Percentiles rank a stretch among this genome's conserved stretches.
Conservation (phyloP, 2,797 vertebrate species). For the Onychomys arenicola region DNA sequence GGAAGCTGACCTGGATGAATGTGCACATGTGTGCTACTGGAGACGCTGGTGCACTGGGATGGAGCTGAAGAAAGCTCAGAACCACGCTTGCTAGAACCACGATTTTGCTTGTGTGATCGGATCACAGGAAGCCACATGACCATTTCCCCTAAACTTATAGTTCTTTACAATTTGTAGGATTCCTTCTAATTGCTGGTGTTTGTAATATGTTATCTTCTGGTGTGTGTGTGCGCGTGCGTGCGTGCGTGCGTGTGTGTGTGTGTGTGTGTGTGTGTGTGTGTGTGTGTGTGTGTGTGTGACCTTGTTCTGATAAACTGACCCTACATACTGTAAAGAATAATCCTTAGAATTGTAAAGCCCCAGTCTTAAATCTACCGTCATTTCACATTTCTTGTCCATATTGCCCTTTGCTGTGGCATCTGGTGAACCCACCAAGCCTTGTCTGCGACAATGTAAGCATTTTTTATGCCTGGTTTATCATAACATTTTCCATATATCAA, state of each 20-base stretch:
- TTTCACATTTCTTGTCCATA: background rate
- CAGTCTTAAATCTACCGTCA: background rate
- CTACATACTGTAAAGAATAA: background rate
- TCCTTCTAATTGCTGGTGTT: background rate
- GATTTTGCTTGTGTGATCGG: background rate
- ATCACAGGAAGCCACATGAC: background rate
- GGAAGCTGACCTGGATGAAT: background rate
- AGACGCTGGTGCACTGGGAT: background rate
- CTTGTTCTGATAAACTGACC: background rate
- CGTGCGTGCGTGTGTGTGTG: background rate
- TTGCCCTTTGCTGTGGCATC: background rate
- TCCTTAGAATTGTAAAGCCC: background rate
- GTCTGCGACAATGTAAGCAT: background rate
- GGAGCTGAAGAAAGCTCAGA: background rate
- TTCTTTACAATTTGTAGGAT: background rate
- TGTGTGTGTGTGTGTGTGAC: background rate
- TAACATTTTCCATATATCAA: background rate
- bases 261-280: background rate
- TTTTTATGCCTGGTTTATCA: background rate
- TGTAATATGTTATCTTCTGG: background rate
- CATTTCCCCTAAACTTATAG: background rate
- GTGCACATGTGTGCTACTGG: fast-evolving
- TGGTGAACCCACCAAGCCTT: background rate
- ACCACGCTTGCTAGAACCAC: background rate
- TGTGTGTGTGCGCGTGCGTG: too few relatives aligned